Base-by-base conservation (phyloP, 2,888 invertebrate genomes). In the Habroteleia sp. region DNA sequence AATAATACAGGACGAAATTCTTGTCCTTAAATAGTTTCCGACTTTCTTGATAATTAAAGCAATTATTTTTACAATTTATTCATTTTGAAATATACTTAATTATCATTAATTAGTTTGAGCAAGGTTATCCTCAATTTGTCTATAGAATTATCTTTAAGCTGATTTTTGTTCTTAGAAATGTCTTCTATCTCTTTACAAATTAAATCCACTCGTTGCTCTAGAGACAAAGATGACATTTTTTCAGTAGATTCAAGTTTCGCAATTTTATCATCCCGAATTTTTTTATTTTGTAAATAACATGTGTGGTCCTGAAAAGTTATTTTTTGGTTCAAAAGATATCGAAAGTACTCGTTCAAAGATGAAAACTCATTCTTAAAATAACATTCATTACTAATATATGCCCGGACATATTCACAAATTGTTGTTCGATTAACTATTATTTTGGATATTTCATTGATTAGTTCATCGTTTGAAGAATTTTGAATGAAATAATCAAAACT, bases 401-500 rank as follows among this genome's bases (percentile, higher is more conserved):
- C 80, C 0, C 82, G 80, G 16, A 88, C 71, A 4, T 69, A 73
- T 8, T 81, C 80, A 6, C 76, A 79, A 1, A 85, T 62, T 0
- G 73, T 60, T 0, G 82, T 33, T n/a, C 80, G 80, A 10, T 58
- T 76, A 0, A 83, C 76, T 1, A 81, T 77, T 0, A 76, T 76
- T 14, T 74, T 62, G 0, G 82, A 82, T 3, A 88, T 75, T 10
- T 63, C 77, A 0, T 80, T 76, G 1, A 87, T 78, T 0, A 88
- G 58, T 3, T 83, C 77, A 1, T 81, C 79, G 20, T 84, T 83
- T 0, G 80, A 77, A 6, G 83, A 82, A 0, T 62, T 58, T 1
- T 82, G 81, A 2, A 84, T 82, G 2, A 85, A 73, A 1, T 80
- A 23, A 27, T 85, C 82, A 46, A 87, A 87, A 7, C 82, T 81